Evolutionary conservation across 2,797 vertebrate species (phyloP).

Genomic region (Phyllotis vaccarum): DNA sequence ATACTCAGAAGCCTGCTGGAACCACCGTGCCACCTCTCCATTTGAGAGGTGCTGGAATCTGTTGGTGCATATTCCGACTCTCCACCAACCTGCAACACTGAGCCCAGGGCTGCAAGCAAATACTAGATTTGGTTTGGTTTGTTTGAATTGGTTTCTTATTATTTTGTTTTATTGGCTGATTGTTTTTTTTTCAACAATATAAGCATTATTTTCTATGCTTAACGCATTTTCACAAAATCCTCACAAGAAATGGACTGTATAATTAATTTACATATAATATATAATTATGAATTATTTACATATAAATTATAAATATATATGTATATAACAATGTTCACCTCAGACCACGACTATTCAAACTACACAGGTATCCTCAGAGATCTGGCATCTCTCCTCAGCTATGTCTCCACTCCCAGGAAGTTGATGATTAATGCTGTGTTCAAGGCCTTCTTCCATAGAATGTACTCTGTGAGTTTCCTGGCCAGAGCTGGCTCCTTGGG

Average conservation of each 20-base stretch:
- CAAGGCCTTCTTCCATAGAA: background rate
- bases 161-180: background rate
- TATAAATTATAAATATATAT: too few species aligned
- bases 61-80: background rate
- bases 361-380: background rate
- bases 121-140: background rate
- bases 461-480: background rate
- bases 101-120: background rate
- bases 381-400: background rate
- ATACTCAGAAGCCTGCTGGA: background rate
- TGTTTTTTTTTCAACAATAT: background rate
- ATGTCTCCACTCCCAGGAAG: background rate
- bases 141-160: background rate
- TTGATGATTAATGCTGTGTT: background rate
- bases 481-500: background rate
- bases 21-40: background rate
- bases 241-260: background rate
- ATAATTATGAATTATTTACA: too few species aligned
- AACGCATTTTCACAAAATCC: background rate
- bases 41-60: background rate
- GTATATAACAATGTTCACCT: background rate
- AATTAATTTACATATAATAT: background rate
- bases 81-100: background rate
- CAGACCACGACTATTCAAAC: constrained; percentile 3
- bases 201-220: background rate